Conservation (phyloP, 2,797 vertebrate species). For the Anguilla obscura region DNA sequence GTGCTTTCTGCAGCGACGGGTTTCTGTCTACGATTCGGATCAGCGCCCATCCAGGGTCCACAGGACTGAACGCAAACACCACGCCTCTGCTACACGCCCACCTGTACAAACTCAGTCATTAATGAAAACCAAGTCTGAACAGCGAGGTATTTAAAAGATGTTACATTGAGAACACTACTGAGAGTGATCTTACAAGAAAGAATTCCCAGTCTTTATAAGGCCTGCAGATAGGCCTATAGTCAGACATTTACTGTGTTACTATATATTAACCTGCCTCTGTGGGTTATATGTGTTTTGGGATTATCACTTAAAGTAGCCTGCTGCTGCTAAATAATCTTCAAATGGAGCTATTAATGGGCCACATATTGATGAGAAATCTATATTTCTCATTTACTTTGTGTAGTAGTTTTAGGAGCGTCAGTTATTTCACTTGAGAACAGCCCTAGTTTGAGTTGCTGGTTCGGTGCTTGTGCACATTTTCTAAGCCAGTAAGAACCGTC, state of each 20-base stretch:
- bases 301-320: too few species aligned
- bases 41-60: neutral
- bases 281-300: neutral
- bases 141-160: neutral
- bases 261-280: neutral
- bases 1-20: conserved; percentile 1
- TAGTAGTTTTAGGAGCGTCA: neutral
- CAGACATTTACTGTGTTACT: neutral
- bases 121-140: neutral
- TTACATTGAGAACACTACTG: neutral
- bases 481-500: neutral
- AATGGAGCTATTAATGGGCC: too few species aligned
- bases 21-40: neutral
- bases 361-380: too few species aligned
- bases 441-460: neutral
- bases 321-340: too few species aligned
- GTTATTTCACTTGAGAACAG: neutral
- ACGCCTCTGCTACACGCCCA: neutral
- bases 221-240: neutral
- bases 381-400: neutral
- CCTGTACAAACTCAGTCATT: neutral
- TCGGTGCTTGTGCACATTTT: neutral
- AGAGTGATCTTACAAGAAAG: neutral
- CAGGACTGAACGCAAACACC: neutral
- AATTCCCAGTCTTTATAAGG: neutral